Evolutionary conservation across 1,140 invertebrate species (phyloP), one percentile per base, ranked within the genome.

Genomic region (Prorops nasuta): DNA sequence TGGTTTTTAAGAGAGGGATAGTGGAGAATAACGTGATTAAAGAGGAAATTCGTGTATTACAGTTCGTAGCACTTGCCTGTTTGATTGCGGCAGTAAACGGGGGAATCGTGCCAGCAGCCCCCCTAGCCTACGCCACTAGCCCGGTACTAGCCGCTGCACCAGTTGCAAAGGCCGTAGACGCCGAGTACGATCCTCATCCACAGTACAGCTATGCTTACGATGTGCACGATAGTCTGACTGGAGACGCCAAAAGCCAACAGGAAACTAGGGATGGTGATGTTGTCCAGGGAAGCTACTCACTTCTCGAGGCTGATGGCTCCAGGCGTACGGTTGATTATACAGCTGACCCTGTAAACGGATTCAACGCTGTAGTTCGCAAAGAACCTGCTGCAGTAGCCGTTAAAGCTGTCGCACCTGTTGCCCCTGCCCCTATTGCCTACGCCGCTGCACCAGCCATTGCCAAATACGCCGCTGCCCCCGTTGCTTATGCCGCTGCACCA

Each of bases 281-380:
- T 19, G 81, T 82, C 9, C 74, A 78, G 39, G 81, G 81, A 3
- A 79, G 78, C 49, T 82, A 82, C 72, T 80, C 77, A 7, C 63
- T 82, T 36, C 66, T 82, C 45, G 81, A 83, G 45, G 71, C 82
- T 36, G 82, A 83, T 54, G 81, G 82, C 51, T 79, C 78, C 37
- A 70, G 72, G 17, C 76, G 81, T 49, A 80, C 71, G 49, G 82
- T 83, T 40, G 77, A 77, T 47, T 84, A 84, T 69, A 74, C 75
- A 43, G 81, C 81, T 34, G 79, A 81, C 22, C 21, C 58, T 2
- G 66, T 81, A 50, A 81, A 81, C 57, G 81, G 79, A 59, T 81
- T 83, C 71, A 82, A 83, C 62, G 80, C 80, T 19, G 75, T 82
- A 20, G 81, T 83, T 9, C 79, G 80, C 60, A 81, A 81, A 58